Percentiles rank a stretch among this genome's conserved stretches.
phyloP scores from a whole-genome alignment of 1,140 invertebrate genomes.

The Mercenaria mercenaria region DNA sequence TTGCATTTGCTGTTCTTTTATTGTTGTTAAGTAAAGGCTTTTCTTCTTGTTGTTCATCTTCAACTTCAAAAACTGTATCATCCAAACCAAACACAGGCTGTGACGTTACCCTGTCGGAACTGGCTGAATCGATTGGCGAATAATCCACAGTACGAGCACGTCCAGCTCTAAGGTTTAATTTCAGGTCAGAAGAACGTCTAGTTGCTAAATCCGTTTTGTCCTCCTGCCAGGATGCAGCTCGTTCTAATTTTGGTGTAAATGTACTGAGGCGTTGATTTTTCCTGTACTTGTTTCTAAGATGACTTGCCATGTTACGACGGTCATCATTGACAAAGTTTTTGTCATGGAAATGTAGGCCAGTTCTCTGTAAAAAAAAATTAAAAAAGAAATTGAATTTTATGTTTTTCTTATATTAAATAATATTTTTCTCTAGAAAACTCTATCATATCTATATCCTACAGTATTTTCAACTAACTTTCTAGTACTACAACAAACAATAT shows the following conservation, averaged over 20 bases:
- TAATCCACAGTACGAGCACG: conserved; percentile 27
- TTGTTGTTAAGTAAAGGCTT: conserved; percentile 1
- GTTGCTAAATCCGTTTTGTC: conserved; percentile 1
- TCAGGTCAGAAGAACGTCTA: conserved; percentile 24
- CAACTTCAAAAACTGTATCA: conserved; percentile 41
- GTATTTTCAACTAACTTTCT: too few relatives aligned
- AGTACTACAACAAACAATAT: too few relatives aligned
- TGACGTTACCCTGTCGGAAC: neutral
- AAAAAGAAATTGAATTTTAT: too few relatives aligned
- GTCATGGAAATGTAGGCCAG: conserved; percentile 31
- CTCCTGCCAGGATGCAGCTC: conserved; percentile 34
- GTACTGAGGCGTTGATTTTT: conserved; percentile 35
- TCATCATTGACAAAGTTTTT: conserved; percentile 41
- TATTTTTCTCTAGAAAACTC: too few relatives aligned
- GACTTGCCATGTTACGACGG: neutral
- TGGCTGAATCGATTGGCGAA: neutral
- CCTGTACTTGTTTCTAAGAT: conserved; percentile 43
- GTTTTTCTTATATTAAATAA: too few relatives aligned
- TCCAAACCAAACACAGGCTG: conserved; percentile 26
- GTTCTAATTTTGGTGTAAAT: neutral
- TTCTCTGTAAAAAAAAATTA: conserved; percentile 47
- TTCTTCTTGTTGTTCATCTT: neutral
- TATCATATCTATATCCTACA: too few relatives aligned
- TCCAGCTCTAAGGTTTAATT: conserved; percentile 20
- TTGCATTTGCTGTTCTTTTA: neutral